Conservation (phyloP, 1,140 invertebrate genomes). For the honey bee (Apis mellifera) region Amel_HAv3.1 CM009939.2:9704501-9705000, state of each 20-base stretch:
- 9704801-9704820: not conserved
- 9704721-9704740: constrained; percentile 42
- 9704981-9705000: constrained; percentile 19
- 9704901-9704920: constrained; percentile 3
- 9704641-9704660: constrained; percentile 61
- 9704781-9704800: constrained; percentile 4
- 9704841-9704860: constrained; percentile 7
- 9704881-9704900: constrained; percentile 29
- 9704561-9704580: not conserved
- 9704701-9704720: constrained; percentile 68
- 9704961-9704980: constrained; percentile 39
- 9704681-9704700: constrained; percentile 71
- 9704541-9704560: not conserved
- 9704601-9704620: constrained; percentile 70
- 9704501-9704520: not conserved
- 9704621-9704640: constrained; percentile 66
- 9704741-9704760: constrained; percentile 17
- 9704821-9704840: not conserved
- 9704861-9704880: constrained; percentile 44
- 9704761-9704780: not conserved
- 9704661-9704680: constrained; percentile 65
- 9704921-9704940: not conserved
- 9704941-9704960: constrained; percentile 42
- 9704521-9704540: not conserved
- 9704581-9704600: constrained; percentile 41